A percentile compares a stretch with the other conserved stretches of the same genome.
Conservation (phyloP, 2,888 invertebrate genomes). For the Euzophera pinguis region DNA sequence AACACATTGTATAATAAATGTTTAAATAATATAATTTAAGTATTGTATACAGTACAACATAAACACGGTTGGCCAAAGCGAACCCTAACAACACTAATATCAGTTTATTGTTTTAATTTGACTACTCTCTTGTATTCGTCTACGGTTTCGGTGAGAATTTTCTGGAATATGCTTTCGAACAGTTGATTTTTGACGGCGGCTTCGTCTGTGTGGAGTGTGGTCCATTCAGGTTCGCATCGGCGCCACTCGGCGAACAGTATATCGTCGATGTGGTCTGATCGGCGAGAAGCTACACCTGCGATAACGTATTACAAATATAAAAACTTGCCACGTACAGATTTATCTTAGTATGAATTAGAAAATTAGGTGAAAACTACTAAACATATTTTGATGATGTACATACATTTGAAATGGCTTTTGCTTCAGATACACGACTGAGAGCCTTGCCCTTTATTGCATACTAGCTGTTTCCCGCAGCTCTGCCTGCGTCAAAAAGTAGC, state of each 20-base stretch:
- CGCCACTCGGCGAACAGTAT: slow-evolving; percentile 69
- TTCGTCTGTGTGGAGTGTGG: slow-evolving; percentile 59
- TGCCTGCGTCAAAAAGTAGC: no score
- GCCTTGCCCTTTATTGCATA: no score
- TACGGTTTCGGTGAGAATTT: slow-evolving; percentile 59
- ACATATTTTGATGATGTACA: no score
- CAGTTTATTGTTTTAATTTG: slow-evolving; percentile 20
- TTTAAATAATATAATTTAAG: slow-evolving; percentile 16
- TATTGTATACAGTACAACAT: slow-evolving; percentile 17
- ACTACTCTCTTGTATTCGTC: slow-evolving; percentile 64
- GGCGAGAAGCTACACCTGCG: slow-evolving; percentile 54
- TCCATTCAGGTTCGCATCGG: slow-evolving; percentile 71
- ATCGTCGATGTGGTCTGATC: slow-evolving; percentile 70
- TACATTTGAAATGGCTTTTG: no score
- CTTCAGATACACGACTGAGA: no score
- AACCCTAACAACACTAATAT: slow-evolving; percentile 17
- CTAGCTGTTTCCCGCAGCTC: no score
- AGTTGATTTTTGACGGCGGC: slow-evolving; percentile 62
- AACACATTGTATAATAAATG: neutral
- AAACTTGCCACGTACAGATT: neutral
- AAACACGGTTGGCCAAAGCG: slow-evolving; percentile 17
- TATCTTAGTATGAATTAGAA: no score
- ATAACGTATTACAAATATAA: neutral
- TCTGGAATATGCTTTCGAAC: slow-evolving; percentile 67
- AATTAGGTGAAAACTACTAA: no score